Evolutionary conservation across 2,113 vertebrate species (phyloP), one percentile per base, ranked within the genome.

Genomic region (Guaruba guarouba): DNA sequence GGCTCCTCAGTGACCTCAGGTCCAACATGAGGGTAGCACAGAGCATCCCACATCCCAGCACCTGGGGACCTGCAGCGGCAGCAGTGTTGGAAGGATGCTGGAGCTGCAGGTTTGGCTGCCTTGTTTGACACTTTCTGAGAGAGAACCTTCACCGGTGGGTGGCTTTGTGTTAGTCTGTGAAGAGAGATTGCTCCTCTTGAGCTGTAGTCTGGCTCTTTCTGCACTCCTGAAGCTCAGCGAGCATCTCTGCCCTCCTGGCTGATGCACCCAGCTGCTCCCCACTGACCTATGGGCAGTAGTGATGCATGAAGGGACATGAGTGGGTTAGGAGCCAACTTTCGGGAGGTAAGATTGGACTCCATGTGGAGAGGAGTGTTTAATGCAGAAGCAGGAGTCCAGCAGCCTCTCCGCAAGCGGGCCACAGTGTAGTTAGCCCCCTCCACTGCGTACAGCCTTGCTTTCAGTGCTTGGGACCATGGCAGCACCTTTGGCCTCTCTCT

Each of bases 271-370:
- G 35, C 31, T 24, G 41, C 12, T 78, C 41, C 43, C 24, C 48
- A 20, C 0, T 0, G 33, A 69, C 14, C 37, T 39, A 16, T 1
- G 13, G 64, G 61, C 49, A 54, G 41, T 2, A 55, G 29, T 6
- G 29, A 37, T 41, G 57, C 20, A 6, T 24, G 37, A 66, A 78
- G 64, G 15, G 14, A 14, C 3, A 1, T 25, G 13, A 66, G 54
- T 17, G 59, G 37, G 19, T 81, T 69, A 62, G 69, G 28, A 78
- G 20, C 15, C 54, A 81, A 4, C 3, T 27, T 27, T 13, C 11
- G 15, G 29, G 35, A 83, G 37, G 17, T 27, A 69, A 66, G 24
- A 29, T 9, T 0, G 0, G 33, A 67, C 8, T 62, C 11, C 35
- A 6, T 3, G 18, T 35, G 13, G 10, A 71, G 24, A 61, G 13